Conservation (phyloP, 2,113 vertebrate species). For the Macroglossus sobrinus region DNA sequence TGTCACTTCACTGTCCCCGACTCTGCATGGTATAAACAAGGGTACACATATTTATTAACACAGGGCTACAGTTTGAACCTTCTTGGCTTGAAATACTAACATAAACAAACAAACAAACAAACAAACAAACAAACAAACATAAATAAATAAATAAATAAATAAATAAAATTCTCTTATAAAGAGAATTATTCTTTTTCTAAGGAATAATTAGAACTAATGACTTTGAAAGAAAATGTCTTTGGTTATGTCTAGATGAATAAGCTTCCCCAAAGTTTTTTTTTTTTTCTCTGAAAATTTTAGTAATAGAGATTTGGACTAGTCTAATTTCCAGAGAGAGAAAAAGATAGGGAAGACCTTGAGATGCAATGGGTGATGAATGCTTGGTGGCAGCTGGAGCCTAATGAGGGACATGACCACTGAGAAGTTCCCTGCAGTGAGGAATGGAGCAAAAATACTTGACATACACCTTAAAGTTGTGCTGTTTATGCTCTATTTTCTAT, state of each 20-base stretch:
- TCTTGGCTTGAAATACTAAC: background rate
- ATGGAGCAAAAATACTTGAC: background rate
- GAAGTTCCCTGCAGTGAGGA: background rate
- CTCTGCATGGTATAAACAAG: rapidly evolving
- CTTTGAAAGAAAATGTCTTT: background rate
- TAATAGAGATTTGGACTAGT: background rate
- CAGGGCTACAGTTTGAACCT: background rate
- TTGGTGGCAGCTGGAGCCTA: background rate
- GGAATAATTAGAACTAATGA: background rate
- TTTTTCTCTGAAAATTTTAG: background rate
- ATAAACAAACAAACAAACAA: background rate
- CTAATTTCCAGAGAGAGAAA: background rate
- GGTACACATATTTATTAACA: background rate
- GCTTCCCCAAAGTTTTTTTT: no score
- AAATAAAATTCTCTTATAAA: background rate
- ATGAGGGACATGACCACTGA: rapidly evolving
- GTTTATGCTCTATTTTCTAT: background rate
- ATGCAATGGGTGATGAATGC: background rate
- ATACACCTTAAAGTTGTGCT: background rate
- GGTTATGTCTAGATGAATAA: background rate
- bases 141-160: background rate
- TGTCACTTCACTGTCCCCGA: background rate
- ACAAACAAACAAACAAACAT: no score
- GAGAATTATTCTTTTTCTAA: background rate
- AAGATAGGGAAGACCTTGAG: background rate